Conservation (phyloP, 2,888 invertebrate genomes). For the Tetranychus truncatus region DNA sequence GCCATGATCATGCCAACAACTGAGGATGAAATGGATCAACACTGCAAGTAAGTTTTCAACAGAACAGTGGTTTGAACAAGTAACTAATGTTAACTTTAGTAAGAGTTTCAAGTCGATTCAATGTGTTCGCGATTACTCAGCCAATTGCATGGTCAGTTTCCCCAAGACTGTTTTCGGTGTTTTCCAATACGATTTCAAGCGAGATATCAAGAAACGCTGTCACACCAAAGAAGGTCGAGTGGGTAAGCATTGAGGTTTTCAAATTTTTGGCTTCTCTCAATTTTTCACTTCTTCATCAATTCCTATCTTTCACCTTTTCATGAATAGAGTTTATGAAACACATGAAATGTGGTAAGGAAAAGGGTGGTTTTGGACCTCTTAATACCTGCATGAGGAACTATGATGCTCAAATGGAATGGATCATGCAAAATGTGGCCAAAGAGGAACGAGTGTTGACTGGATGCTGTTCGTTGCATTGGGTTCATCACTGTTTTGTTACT, state of each 20-base stretch:
- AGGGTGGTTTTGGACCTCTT: background rate
- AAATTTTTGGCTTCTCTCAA: background rate
- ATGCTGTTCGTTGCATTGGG: background rate
- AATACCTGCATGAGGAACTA: slow-evolving; percentile 12
- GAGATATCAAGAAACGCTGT: slow-evolving; percentile 10
- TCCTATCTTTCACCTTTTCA: too few relatives aligned
- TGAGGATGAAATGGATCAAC: slow-evolving; percentile 8
- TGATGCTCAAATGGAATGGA: slow-evolving; percentile 15
- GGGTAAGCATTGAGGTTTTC: background rate
- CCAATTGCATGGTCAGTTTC: slow-evolving; percentile 11
- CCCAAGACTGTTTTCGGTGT: slow-evolving; percentile 12
- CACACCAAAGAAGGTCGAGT: slow-evolving; percentile 1
- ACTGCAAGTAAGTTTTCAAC: slow-evolving; percentile 11
- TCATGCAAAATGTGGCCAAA: background rate
- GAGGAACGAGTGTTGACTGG: background rate
- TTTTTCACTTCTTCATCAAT: background rate
- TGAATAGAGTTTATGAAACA: slow-evolving; percentile 13
- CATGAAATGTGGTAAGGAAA: slow-evolving; percentile 10
- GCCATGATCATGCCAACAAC: background rate
- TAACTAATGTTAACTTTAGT: background rate
- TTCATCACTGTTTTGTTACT: slow-evolving; percentile 4
- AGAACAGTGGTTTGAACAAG: background rate
- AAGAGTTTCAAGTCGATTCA: background rate
- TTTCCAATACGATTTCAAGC: slow-evolving; percentile 13
- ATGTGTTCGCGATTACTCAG: background rate